phyloP scores from a whole-genome alignment of 2,797 vertebrate species.

The Carcharodon carcharias region DNA sequence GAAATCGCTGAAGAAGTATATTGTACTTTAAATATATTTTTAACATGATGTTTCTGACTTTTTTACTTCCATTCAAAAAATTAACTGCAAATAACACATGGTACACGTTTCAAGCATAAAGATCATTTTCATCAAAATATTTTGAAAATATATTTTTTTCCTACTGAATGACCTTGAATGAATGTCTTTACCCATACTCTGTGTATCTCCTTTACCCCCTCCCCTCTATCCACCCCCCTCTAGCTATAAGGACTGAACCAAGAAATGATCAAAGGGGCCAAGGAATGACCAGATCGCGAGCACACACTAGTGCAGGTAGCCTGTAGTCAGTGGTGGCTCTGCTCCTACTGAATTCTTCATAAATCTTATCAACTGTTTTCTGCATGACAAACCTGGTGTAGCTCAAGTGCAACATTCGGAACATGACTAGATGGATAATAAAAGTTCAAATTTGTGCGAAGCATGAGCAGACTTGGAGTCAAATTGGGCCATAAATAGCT shows the following conservation, averaged over 20 bases:
- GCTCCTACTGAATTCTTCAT: background rate
- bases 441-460: background rate
- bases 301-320: slow-evolving; percentile 66
- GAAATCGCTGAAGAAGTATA: background rate
- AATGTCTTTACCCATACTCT: slow-evolving; percentile 19
- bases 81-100: background rate
- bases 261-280: slow-evolving; percentile 61
- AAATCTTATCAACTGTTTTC: background rate
- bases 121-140: background rate
- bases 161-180: background rate
- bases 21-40: background rate
- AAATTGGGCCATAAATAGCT: background rate
- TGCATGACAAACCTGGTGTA: background rate
- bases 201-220: background rate
- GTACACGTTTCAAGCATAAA: background rate
- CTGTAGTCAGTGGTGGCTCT: background rate
- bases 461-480: background rate
- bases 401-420: background rate
- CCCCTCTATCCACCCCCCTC: background rate
- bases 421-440: background rate
- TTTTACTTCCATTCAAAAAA: background rate
- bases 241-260: slow-evolving; percentile 65
- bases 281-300: slow-evolving; percentile 52
- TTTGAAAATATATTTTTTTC: background rate
- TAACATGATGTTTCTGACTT: background rate